Evolutionary conservation across 2,888 invertebrate genomes (phyloP).

Genomic region (Parnassius mnemosyne): DNA sequence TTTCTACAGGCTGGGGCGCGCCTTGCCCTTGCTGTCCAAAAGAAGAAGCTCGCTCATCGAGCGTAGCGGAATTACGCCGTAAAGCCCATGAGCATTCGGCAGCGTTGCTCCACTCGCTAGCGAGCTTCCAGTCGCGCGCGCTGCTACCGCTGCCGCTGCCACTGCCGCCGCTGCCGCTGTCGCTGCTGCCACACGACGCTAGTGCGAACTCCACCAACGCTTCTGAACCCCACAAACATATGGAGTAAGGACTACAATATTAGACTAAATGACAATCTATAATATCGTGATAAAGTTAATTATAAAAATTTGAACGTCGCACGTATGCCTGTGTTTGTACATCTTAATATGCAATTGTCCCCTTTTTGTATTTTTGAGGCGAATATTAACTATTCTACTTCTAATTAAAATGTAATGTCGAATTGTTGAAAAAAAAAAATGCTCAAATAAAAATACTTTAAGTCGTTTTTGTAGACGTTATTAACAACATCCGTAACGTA

Average conservation of each 20-base stretch:
- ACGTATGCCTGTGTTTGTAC: no score
- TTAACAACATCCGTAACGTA: no score
- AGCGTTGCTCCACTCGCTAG: slow-evolving; percentile 88
- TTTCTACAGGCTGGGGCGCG: slow-evolving; percentile 84
- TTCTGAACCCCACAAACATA: slow-evolving; percentile 53
- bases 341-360: no score
- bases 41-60: slow-evolving; percentile 88
- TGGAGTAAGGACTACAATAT: slow-evolving; percentile 46
- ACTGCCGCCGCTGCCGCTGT: slow-evolving; percentile 59
- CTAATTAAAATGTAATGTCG: no score
- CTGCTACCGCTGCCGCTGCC: slow-evolving; percentile 67
- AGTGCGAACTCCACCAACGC: slow-evolving; percentile 38
- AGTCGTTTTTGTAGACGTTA: no score
- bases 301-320: no score
- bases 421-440: no score
- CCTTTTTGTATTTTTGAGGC: no score
- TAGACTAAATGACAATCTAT: no score
- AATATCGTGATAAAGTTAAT: no score
- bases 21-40: slow-evolving; percentile 90
- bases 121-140: slow-evolving; percentile 83
- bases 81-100: slow-evolving; percentile 98
- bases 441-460: no score
- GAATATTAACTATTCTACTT: no score
- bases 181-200: slow-evolving; percentile 45
- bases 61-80: slow-evolving; percentile 94